Conservation (phyloP, 2,888 invertebrate species). For the Mythimna pallens region DNA sequence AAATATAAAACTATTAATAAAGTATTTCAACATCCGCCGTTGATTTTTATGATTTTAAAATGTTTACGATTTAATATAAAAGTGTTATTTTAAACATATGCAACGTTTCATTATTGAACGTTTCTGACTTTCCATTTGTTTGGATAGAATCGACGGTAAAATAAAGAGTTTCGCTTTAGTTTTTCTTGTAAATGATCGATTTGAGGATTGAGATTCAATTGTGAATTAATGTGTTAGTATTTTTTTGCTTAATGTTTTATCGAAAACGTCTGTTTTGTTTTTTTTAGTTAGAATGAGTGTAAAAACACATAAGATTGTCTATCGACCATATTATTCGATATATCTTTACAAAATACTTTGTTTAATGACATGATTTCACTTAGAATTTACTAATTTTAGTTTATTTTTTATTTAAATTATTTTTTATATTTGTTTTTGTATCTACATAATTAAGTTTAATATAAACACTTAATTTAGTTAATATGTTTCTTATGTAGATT, state of each 20-base stretch:
- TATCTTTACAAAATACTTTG: neutral
- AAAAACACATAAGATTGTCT: too few species aligned
- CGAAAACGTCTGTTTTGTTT: neutral
- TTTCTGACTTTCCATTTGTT: slow-evolving; percentile 44
- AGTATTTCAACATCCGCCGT: slow-evolving; percentile 21
- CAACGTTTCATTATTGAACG: slow-evolving; percentile 29
- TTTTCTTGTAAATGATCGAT: slow-evolving; percentile 23
- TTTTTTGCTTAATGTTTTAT: neutral
- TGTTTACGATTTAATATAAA: slow-evolving; percentile 47
- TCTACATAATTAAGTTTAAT: too few species aligned
- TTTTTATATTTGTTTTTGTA: too few species aligned
- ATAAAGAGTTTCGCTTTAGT: slow-evolving; percentile 27
- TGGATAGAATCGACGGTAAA: slow-evolving; percentile 16
- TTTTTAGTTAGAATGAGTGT: neutral
- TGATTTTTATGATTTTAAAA: slow-evolving; percentile 29
- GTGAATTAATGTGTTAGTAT: neutral
- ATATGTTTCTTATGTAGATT: too few species aligned
- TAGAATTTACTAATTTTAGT: neutral
- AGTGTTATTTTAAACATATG: slow-evolving; percentile 35
- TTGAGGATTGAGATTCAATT: slow-evolving; percentile 22
- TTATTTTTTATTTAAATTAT: too few species aligned
- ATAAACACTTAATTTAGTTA: too few species aligned
- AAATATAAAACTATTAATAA: slow-evolving; percentile 51
- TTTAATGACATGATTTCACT: too few species aligned
- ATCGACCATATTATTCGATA: neutral